Conservation (phyloP, 2,888 invertebrate genomes). For the Brassicogethes aeneus region DNA sequence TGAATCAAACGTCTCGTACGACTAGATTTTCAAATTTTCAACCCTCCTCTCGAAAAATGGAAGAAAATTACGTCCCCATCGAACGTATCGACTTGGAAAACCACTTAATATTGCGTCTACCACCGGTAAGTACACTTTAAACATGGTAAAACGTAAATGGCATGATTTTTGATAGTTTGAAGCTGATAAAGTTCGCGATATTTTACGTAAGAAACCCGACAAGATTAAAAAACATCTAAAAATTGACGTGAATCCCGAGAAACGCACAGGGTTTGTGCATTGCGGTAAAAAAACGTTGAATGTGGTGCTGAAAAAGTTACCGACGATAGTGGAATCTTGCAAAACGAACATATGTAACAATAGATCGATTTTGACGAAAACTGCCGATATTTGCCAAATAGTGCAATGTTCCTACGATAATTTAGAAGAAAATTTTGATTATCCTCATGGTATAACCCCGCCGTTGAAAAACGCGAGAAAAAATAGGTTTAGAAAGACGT, state of each 20-base stretch:
- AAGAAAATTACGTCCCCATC: neutral
- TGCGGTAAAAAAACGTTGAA: slow-evolving; percentile 47
- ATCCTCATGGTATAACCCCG: slow-evolving; percentile 57
- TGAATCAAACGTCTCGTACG: no score
- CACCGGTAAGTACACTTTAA: neutral
- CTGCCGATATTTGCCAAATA: slow-evolving; percentile 58
- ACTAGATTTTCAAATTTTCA: no score
- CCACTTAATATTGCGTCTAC: neutral
- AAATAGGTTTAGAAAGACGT: slow-evolving; percentile 54
- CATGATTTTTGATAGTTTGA: no score
- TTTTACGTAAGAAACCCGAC: slow-evolving; percentile 45
- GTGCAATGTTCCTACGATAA: slow-evolving; percentile 44
- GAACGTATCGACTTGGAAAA: slow-evolving; percentile 5
- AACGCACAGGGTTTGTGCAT: slow-evolving; percentile 46
- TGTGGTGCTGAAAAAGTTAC: slow-evolving; percentile 52
- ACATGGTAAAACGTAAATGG: neutral
- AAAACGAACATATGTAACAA: slow-evolving; percentile 60
- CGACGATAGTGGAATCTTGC: slow-evolving; percentile 55
- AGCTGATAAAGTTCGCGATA: slow-evolving; percentile 42
- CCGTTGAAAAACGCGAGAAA: slow-evolving; percentile 63
- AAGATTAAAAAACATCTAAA: slow-evolving; percentile 51
- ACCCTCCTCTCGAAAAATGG: no score
- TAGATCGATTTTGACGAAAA: slow-evolving; percentile 50
- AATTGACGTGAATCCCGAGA: slow-evolving; percentile 49
- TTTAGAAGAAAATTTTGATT: slow-evolving; percentile 22